These are phyloP conservation scores for Lepidochrysops patricia DNA, from an alignment of 2,888 invertebrate species.

Conservation along the genomic window DNA sequence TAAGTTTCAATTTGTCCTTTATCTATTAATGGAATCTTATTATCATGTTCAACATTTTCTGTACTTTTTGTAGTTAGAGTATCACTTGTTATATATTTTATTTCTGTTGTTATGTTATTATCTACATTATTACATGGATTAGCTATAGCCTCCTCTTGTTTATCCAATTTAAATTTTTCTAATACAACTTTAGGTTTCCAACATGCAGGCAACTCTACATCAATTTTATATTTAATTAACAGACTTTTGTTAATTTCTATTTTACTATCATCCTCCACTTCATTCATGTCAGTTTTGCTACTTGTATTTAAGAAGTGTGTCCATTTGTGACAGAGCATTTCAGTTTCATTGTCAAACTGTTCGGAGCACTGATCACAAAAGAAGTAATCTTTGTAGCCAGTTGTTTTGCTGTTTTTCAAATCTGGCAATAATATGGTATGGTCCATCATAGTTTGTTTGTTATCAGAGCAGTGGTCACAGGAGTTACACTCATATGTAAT, in stretches of 20 bases:
- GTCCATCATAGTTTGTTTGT: slow-evolving; percentile 37
- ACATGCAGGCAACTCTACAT: slow-evolving; percentile 39
- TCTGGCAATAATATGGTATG: slow-evolving; percentile 46
- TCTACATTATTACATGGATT: not conserved
- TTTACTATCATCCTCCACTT: not conserved
- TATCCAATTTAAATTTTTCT: slow-evolving; percentile 32
- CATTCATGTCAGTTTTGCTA: not conserved
- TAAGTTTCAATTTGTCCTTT: not conserved
- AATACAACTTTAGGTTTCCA: slow-evolving; percentile 42
- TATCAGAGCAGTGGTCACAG: slow-evolving; percentile 47
- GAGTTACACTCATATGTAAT: slow-evolving; percentile 50
- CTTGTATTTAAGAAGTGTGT: slow-evolving; percentile 46
- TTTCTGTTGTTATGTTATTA: not conserved
- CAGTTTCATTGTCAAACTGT: slow-evolving; percentile 47
- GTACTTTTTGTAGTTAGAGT: not conserved
- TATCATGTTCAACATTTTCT: not conserved
- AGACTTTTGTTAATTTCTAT: not conserved
- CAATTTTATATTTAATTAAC: slow-evolving; percentile 32
- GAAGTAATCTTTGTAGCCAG: slow-evolving; percentile 50
- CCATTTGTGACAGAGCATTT: slow-evolving; percentile 61
- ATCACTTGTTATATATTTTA: not conserved
- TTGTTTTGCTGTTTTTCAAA: slow-evolving; percentile 43
- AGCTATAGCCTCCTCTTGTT: not conserved
- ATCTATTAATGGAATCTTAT: not conserved
- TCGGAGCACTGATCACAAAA: slow-evolving; percentile 54